Conservation (phyloP, 2,113 vertebrate species). For the Xenopus laevis region DNA sequence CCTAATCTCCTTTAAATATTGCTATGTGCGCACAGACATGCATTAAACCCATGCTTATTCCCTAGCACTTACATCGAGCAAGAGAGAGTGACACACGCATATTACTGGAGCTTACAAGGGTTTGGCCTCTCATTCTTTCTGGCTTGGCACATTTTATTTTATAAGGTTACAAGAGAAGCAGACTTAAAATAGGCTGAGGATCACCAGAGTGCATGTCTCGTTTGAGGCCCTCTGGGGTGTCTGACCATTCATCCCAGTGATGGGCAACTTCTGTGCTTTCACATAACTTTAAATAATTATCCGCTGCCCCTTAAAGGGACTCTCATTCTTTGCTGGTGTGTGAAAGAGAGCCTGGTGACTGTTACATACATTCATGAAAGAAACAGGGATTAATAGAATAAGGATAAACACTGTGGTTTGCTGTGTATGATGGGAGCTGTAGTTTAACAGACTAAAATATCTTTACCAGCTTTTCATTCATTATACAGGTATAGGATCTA, state of each 20-base stretch:
- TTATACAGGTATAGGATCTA: too few relatives aligned
- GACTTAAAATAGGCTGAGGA: conserved; percentile 2
- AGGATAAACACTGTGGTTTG: too few relatives aligned
- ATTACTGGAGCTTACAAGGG: neutral
- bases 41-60: too few relatives aligned
- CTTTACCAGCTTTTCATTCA: too few relatives aligned
- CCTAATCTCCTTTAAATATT: neutral
- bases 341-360: too few relatives aligned
- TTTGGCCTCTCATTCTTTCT: conserved; percentile 10
- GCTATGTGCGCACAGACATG: too few relatives aligned
- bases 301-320: neutral
- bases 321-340: too few relatives aligned
- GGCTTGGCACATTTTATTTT: conserved; percentile 5
- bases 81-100: neutral
- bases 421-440: too few relatives aligned
- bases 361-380: too few relatives aligned
- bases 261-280: neutral
- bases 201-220: neutral
- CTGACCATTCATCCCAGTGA: neutral
- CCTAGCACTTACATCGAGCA: too few relatives aligned
- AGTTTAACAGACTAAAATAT: too few relatives aligned
- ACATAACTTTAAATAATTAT: neutral
- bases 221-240: neutral
- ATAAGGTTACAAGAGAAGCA: conserved; percentile 10
- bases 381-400: too few relatives aligned